Evolutionary conservation across 2,113 vertebrate genomes (phyloP).

Genomic region (Vombatus ursinus): DNA sequence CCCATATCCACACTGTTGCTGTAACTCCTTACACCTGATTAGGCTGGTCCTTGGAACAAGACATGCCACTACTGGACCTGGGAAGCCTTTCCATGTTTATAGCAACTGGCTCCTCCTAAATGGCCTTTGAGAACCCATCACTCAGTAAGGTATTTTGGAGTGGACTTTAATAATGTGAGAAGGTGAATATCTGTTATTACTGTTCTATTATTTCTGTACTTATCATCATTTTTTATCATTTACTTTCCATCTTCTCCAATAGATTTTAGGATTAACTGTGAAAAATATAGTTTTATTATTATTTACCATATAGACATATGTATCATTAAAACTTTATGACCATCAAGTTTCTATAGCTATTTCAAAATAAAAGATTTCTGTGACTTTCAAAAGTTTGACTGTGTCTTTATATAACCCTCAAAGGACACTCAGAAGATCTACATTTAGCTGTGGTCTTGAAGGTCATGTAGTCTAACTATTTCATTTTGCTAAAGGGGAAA

Average conservation of each 20-base stretch:
- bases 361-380: not conserved
- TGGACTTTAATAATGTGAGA: not conserved
- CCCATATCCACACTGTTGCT: not conserved
- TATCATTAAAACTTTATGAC: not conserved
- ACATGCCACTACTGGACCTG: not conserved
- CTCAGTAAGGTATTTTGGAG: not conserved
- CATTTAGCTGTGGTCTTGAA: slow-evolving; percentile 10
- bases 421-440: not conserved
- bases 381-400: slow-evolving; percentile 37
- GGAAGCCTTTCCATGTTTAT: not conserved
- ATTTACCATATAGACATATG: slow-evolving; percentile 7
- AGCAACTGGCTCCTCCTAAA: not conserved
- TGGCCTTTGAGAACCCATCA: not conserved
- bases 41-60: not conserved
- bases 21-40: not conserved
- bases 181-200: not conserved
- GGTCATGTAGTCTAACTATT: not conserved
- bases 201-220: not conserved
- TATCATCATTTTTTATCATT: not conserved
- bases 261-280: not conserved
- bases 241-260: not conserved
- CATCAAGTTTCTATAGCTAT: not conserved
- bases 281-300: not conserved
- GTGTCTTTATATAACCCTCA: not conserved
- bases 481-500: not conserved